phyloP scores from a whole-genome alignment of 2,113 vertebrate species.

The Bostrychus sinensis region DNA sequence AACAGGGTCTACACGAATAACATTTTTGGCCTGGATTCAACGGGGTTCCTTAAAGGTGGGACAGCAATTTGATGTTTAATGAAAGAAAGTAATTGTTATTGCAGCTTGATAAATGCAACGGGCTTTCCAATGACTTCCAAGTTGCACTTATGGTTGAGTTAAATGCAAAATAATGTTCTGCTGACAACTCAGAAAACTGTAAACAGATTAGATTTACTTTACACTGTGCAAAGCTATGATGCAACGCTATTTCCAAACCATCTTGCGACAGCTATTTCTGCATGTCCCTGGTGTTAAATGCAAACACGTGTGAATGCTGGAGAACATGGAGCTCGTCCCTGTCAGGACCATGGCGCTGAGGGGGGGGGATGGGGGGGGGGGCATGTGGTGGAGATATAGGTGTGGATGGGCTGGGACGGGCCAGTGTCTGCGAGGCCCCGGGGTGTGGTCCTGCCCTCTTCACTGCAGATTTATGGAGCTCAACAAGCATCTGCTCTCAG shows the following conservation, averaged over 20 bases:
- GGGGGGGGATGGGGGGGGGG: neutral
- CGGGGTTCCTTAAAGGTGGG: neutral
- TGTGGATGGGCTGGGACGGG: conserved; percentile 34
- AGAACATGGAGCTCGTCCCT: conserved; percentile 1
- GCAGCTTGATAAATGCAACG: neutral
- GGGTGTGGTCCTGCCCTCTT: conserved; percentile 60
- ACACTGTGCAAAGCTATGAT: neutral
- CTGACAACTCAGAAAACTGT: neutral
- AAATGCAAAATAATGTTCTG: neutral
- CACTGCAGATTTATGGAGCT: conserved; percentile 72
- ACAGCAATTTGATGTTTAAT: neutral
- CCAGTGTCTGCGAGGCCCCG: conserved; percentile 51
- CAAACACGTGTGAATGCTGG: conserved; percentile 5
- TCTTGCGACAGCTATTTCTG: conserved; percentile 8
- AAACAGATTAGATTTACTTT: neutral
- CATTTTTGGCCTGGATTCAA: neutral
- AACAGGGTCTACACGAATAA: neutral
- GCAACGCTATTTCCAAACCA: conserved; percentile 21
- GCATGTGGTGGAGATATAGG: conserved; percentile 11
- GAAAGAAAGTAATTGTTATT: conserved; percentile 1
- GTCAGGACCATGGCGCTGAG: conserved; percentile 7
- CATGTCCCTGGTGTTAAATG: conserved; percentile 1
- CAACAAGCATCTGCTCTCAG: conserved; percentile 62
- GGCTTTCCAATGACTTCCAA: neutral
- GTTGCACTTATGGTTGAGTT: neutral